Evolutionary conservation across 2,113 vertebrate genomes (phyloP).

Genomic region (Rafetus swinhoei): DNA sequence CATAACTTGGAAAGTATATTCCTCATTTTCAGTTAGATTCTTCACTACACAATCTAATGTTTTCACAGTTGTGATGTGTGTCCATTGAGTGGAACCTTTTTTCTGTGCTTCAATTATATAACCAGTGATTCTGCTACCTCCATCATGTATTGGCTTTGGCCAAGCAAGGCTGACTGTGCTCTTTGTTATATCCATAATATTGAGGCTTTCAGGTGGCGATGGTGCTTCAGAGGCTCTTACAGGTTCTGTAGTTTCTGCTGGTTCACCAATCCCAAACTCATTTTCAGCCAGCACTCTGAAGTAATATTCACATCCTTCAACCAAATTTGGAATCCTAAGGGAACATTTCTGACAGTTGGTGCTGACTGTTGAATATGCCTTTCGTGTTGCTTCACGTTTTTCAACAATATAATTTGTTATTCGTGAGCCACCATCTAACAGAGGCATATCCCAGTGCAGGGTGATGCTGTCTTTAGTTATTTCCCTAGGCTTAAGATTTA

Average conservation of each 20-base stretch:
- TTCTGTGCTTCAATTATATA: constrained; percentile 97
- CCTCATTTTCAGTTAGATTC: constrained; percentile 95
- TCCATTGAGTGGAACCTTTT: constrained; percentile 94
- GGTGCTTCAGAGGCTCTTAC: constrained; percentile 94
- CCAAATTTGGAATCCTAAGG: constrained; percentile 85
- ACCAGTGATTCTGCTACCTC: constrained; percentile 94
- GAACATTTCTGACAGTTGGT: constrained; percentile 93
- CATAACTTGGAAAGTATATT: constrained; percentile 96
- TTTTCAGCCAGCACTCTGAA: constrained; percentile 98
- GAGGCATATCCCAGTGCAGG: constrained; percentile 95
- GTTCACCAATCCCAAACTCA: constrained; percentile 95
- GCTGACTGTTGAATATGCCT: constrained; percentile 91
- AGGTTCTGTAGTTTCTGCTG: constrained; percentile 92
- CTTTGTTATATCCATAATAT: constrained; percentile 93
- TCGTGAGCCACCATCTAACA: constrained; percentile 94
- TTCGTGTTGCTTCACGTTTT: constrained; percentile 96
- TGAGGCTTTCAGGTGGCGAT: constrained; percentile 90
- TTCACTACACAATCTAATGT: constrained; percentile 88
- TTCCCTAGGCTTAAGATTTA: constrained; percentile 92
- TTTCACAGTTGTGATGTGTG: constrained; percentile 92
- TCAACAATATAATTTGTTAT: constrained; percentile 97
- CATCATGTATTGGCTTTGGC: constrained; percentile 96
- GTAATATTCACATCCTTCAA: constrained; percentile 96
- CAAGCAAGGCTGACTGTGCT: constrained; percentile 91
- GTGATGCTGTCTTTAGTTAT: constrained; percentile 94